Percentiles rank a stretch among this genome's conserved stretches.
phyloP scores from a whole-genome alignment of 2,113 vertebrate species.

The Burhinus oedicnemus region DNA sequence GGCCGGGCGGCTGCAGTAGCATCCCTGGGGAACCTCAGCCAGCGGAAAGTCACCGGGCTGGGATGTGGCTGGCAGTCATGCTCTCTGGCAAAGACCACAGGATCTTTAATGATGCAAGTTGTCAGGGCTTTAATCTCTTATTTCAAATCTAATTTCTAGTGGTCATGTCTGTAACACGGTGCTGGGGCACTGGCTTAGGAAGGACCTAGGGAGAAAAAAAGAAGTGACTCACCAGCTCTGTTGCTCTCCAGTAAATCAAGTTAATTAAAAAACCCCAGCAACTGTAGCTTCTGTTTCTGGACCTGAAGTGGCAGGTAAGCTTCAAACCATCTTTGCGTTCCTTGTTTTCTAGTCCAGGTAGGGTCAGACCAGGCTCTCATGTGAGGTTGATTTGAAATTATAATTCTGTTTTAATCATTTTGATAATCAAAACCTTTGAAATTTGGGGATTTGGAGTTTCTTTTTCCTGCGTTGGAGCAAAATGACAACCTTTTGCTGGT shows the following conservation, averaged over 20 bases:
- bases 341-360: background rate
- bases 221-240: background rate
- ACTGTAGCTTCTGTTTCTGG: background rate
- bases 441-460: background rate
- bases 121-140: background rate
- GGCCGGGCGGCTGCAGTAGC: background rate
- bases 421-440: background rate
- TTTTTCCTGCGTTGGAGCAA: background rate
- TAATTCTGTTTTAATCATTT: background rate
- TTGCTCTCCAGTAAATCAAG: background rate
- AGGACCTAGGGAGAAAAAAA: background rate
- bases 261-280: constrained; percentile 11
- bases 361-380: background rate
- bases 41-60: background rate
- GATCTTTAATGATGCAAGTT: background rate
- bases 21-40: background rate
- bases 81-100: background rate
- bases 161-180: background rate
- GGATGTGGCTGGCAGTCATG: background rate
- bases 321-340: background rate
- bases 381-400: background rate
- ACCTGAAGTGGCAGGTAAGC: background rate
- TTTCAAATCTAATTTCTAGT: constrained; percentile 2
- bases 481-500: background rate
- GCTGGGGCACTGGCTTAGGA: background rate